These are phyloP conservation scores for Drosophila littoralis DNA, from an alignment of 1,140 invertebrate species.

Conservation along the genomic window DNA sequence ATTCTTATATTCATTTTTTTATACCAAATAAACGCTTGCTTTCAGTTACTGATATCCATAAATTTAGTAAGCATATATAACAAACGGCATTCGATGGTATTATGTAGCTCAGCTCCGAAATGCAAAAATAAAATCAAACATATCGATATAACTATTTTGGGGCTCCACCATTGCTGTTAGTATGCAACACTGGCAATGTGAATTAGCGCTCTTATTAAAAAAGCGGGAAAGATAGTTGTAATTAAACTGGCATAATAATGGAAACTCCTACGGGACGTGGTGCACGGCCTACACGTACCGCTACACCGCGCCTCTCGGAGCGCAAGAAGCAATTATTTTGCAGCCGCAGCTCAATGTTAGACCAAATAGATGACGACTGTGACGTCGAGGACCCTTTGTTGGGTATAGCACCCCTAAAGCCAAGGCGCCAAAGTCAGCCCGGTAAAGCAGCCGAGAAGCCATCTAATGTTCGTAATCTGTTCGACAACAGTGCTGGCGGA, in stretches of 20 bases:
- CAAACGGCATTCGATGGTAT: background rate
- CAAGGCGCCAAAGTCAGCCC: constrained; percentile 11
- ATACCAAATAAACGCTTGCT: too few species aligned
- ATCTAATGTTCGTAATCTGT: constrained; percentile 5
- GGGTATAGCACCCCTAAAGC: constrained; percentile 61
- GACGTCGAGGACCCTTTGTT: constrained; percentile 58
- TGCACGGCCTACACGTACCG: constrained; percentile 43
- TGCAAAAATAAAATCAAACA: background rate
- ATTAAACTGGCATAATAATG: constrained; percentile 52
- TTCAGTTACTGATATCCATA: too few species aligned
- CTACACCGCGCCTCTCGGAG: constrained; percentile 71
- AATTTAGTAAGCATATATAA: background rate
- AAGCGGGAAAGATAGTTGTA: constrained; percentile 64
- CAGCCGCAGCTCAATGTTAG: constrained; percentile 38
- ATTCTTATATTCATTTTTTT: too few species aligned
- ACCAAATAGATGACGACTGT: constrained; percentile 51
- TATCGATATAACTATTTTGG: constrained; percentile 1
- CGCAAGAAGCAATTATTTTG: constrained; percentile 71
- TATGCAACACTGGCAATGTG: constrained; percentile 16
- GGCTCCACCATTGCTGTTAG: background rate
- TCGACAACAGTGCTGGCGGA: background rate
- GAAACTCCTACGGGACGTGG: constrained; percentile 63
- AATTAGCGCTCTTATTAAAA: constrained; percentile 55
- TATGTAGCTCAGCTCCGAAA: background rate
- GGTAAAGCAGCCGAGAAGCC: constrained; percentile 15